Percentiles rank a stretch among this genome's conserved stretches.
Evolutionary conservation across 2,888 invertebrate genomes (phyloP).

Genomic region (Eumacrocentrus americanus): DNA sequence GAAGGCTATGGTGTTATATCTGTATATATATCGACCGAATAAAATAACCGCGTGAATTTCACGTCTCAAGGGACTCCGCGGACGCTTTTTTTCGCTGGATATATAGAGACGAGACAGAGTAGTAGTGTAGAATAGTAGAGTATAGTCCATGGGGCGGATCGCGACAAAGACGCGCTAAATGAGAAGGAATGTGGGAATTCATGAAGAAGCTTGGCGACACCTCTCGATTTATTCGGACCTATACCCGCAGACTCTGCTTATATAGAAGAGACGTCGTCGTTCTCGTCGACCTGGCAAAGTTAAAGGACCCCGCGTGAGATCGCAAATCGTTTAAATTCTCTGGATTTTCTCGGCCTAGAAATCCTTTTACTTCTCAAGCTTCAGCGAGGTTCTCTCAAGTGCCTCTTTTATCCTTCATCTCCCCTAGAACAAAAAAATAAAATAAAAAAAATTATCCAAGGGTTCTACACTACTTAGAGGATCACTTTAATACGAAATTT

Average conservation of each 20-base stretch:
- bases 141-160: too few species aligned
- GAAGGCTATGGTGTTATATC: not conserved
- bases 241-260: constrained; percentile 33
- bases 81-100: not conserved
- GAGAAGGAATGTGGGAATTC: constrained; percentile 42
- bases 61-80: not conserved
- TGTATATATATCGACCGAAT: not conserved
- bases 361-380: not conserved
- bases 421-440: too few species aligned
- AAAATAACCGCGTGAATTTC: constrained; percentile 25
- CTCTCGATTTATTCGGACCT: constrained; percentile 43
- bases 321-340: not conserved
- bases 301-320: constrained; percentile 2
- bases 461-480: too few species aligned
- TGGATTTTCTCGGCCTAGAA: not conserved
- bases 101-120: too few species aligned
- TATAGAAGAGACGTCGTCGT: constrained; percentile 16
- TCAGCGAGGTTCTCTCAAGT: too few species aligned
- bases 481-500: too few species aligned
- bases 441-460: too few species aligned
- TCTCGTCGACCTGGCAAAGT: too few species aligned
- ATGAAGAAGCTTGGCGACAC: constrained; percentile 28
- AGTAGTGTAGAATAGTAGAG: too few species aligned
- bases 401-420: constrained; percentile 7
- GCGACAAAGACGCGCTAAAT: constrained; percentile 32